Base-by-base conservation (phyloP, 1,140 invertebrate genomes). In the Drosophila ohnishii region DNA sequence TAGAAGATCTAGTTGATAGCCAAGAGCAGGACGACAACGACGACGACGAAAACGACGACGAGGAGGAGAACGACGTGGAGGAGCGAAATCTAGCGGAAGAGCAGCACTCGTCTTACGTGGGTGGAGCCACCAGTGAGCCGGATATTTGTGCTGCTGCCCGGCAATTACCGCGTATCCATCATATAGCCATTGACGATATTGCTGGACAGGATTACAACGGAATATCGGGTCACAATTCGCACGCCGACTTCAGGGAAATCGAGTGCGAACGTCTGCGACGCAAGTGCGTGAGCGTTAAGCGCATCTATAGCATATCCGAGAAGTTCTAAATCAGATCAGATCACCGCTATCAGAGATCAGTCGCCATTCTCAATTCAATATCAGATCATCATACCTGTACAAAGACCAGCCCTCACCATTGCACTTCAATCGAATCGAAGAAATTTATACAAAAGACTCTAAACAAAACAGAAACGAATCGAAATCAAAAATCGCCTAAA, bases 221-320 rank as follows among this genome's bases (percentile, higher is more conserved):
- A 14, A 55, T 59, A 32, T 51, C 65, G 16, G 61, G 60, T 4
- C 35, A 63, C 13, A 81, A 60, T 35, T 90, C 89, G 19, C 90
- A 90, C 80, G 90, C 90, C 47, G 90, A 91, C 61, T 85, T 90
- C 58, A 81, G 90, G 65, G 90, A 91, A 75, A 91, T 91, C 71
- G 90, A 91, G 71, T 91, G 90, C 82, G 90, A 91, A 59, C 83
- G 90, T 56, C 72, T 91, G 79, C 74, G 90, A 61, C 90, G 90
- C 63, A 91, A 91, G 78, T 91, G 90, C 83, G 90, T 91, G 84
- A 91, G 87, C 79, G 90, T 91, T 48, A 91, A 91, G 63, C 90
- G 90, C 72, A 91, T 91, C 64, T 91, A 91, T 87, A 91, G 90
- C 82, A 91, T 91, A 84, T 91, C 90, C 81, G 90, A 91, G 67